Percentiles rank a stretch among this genome's conserved stretches.
These are phyloP conservation scores for Euphonia xanthogaster DNA, from an alignment of 2,797 vertebrate genomes.

Conservation along the genomic window DNA sequence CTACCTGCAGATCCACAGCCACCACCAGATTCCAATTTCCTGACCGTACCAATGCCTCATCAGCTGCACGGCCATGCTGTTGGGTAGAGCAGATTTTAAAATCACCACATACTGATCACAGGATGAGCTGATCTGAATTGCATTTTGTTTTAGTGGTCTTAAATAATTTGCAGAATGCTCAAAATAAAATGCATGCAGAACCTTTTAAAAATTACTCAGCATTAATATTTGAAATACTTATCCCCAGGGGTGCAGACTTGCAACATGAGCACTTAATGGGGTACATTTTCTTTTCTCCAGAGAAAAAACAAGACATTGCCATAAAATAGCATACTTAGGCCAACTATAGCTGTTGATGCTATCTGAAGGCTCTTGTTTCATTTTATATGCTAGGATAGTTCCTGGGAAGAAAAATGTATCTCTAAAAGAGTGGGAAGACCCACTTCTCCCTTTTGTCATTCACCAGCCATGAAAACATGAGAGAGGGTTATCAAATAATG, in stretches of 20 bases:
- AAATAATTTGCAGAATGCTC: slow-evolving; percentile 35
- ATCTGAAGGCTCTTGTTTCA: slow-evolving; percentile 32
- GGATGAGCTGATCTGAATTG: neutral
- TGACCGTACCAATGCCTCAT: neutral
- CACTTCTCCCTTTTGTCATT: neutral
- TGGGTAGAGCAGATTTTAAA: neutral
- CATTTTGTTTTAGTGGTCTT: neutral
- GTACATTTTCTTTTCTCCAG: slow-evolving; percentile 36
- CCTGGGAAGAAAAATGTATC: neutral
- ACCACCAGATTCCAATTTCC: neutral
- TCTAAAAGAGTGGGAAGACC: neutral
- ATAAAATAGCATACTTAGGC: slow-evolving; percentile 34
- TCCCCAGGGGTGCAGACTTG: neutral
- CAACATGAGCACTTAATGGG: slow-evolving; percentile 40
- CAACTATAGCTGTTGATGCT: slow-evolving; percentile 6
- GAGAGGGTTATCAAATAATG: neutral
- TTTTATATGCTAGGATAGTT: slow-evolving; percentile 19
- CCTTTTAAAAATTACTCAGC: slow-evolving; percentile 52
- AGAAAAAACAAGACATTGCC: slow-evolving; percentile 32
- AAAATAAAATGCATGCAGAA: slow-evolving; percentile 25
- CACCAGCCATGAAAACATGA: neutral
- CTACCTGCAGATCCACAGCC: neutral
- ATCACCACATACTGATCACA: neutral
- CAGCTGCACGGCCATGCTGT: accelerated
- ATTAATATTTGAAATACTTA: slow-evolving; percentile 58